Conservation (phyloP, 1,140 invertebrate genomes). For the Armadillidium nasatum region DNA sequence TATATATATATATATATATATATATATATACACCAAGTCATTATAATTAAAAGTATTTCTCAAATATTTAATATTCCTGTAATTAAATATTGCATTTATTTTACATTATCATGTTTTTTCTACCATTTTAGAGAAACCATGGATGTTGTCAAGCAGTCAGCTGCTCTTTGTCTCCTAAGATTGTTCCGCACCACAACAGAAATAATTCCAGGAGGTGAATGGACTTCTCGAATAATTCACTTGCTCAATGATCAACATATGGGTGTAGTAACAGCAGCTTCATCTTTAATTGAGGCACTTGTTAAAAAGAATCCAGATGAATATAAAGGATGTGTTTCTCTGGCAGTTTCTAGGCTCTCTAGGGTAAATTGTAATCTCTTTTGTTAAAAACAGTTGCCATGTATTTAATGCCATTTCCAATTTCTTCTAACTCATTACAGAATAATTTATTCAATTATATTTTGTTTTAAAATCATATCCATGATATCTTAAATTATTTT, state of each 20-base stretch:
- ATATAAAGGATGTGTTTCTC: slow-evolving; percentile 96
- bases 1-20: too few relatives aligned
- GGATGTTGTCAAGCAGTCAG: slow-evolving; percentile 99
- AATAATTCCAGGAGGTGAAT: slow-evolving; percentile 93
- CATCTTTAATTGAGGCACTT: slow-evolving; percentile 94
- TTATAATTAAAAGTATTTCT: too few relatives aligned
- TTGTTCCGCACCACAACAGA: slow-evolving; percentile 88
- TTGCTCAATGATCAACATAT: slow-evolving; percentile 98
- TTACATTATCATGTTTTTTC: too few relatives aligned
- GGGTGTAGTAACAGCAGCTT: slow-evolving; percentile 97
- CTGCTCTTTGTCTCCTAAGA: slow-evolving; percentile 89
- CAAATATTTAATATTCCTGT: too few relatives aligned
- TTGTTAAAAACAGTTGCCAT: too few relatives aligned
- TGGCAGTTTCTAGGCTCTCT: slow-evolving; percentile 94
- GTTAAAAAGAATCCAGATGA: slow-evolving; percentile 98
- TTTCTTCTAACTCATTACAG: too few relatives aligned
- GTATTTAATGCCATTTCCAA: too few relatives aligned
- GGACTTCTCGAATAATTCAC: slow-evolving; percentile 98
- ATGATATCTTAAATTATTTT: too few relatives aligned
- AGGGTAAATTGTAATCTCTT: slow-evolving; percentile 58
- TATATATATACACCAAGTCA: too few relatives aligned
- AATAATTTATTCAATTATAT: too few relatives aligned
- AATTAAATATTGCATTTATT: too few relatives aligned
- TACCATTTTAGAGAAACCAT: slow-evolving; percentile 70
- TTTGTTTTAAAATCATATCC: too few relatives aligned